Percentiles rank a stretch among this genome's conserved stretches.
Evolutionary conservation across 1,140 invertebrate species (phyloP).

Genomic region (Delia radicum): DNA sequence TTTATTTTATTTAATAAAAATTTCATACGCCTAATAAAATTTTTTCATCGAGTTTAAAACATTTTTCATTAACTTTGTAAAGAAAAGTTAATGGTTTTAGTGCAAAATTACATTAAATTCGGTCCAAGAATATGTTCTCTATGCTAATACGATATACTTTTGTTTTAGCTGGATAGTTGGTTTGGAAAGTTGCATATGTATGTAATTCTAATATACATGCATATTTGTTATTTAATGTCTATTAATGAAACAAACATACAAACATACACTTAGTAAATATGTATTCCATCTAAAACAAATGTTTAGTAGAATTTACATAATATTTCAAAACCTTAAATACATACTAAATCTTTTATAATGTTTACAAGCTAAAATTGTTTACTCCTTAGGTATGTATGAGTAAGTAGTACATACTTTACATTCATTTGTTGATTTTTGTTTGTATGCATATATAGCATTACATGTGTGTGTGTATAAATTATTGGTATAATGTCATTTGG

Average conservation of each 20-base stretch:
- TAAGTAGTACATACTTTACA: not conserved
- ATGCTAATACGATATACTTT: too few relatives aligned
- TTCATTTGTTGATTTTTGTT: not conserved
- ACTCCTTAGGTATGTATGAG: not conserved
- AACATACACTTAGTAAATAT: not conserved
- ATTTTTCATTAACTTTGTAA: too few relatives aligned
- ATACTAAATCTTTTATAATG: conserved; percentile 20
- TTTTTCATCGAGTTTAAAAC: too few relatives aligned
- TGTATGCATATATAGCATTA: not conserved
- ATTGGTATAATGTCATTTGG: not conserved
- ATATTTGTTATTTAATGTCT: not conserved
- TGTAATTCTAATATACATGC: not conserved
- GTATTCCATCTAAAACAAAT: not conserved
- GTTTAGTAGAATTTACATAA: conserved; percentile 9
- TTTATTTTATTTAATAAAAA: too few relatives aligned
- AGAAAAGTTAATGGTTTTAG: too few relatives aligned
- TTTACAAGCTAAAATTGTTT: conserved; percentile 22
- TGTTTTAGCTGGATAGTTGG: too few relatives aligned
- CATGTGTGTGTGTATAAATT: not conserved
- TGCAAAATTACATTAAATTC: too few relatives aligned
- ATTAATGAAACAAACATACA: not conserved
- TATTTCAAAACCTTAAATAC: conserved; percentile 21
- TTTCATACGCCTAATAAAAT: too few relatives aligned
- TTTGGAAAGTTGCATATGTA: not conserved
- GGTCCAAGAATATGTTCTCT: too few relatives aligned